Percentiles rank a stretch among this genome's conserved stretches.
Conservation (phyloP, 2,888 invertebrate species). For the Willowsia nigromaculata region DNA sequence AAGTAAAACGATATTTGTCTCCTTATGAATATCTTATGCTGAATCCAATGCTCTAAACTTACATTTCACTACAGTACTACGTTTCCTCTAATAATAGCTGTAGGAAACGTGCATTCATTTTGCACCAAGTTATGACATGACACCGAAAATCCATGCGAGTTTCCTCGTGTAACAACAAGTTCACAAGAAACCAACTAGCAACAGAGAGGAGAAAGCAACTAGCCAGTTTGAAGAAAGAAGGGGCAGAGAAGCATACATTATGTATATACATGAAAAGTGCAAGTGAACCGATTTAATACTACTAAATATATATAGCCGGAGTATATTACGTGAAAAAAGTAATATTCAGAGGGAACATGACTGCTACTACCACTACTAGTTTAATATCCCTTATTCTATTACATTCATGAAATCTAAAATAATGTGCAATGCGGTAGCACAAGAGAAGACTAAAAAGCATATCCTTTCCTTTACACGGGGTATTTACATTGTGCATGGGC, state of each 20-base stretch:
- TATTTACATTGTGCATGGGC: neutral
- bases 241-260: neutral
- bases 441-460: neutral
- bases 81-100: neutral
- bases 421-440: constrained; percentile 53
- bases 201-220: neutral
- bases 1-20: constrained; percentile 16
- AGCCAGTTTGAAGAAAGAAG: neutral
- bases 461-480: no score
- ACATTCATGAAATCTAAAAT: constrained; percentile 56
- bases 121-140: constrained; percentile 63
- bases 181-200: neutral
- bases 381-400: constrained; percentile 60
- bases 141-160: constrained; percentile 52
- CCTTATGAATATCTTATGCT: constrained; percentile 62
- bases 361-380: neutral
- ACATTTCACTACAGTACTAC: neutral
- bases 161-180: constrained; percentile 17
- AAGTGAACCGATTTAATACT: constrained; percentile 45
- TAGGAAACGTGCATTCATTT: constrained; percentile 42
- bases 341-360: constrained; percentile 23
- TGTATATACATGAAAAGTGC: constrained; percentile 16
- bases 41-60: neutral
- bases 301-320: constrained; percentile 18
- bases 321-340: constrained; percentile 51